Percentiles rank a stretch among this genome's conserved stretches.
Evolutionary conservation across 2,113 vertebrate genomes (phyloP).

Genomic region (human (Homo sapiens)): DNA sequence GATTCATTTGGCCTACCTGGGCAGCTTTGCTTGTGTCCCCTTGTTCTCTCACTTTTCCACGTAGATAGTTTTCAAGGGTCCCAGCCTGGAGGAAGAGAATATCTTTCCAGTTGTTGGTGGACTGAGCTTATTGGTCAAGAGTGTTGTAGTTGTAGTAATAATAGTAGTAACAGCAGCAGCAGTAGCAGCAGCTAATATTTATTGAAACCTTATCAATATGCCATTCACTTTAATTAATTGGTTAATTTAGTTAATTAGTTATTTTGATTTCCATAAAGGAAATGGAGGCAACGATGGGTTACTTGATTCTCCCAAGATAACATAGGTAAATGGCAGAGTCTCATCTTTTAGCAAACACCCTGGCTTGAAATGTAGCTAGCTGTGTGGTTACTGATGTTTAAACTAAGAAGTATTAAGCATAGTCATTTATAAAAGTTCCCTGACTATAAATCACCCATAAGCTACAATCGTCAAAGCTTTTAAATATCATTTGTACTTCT

Average conservation of each 20-base stretch:
- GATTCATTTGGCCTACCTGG: not conserved
- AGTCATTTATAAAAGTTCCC: not conserved
- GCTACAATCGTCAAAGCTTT: not conserved
- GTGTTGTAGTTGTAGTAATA: not conserved
- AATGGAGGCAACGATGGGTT: not conserved
- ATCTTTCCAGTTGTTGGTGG: not conserved
- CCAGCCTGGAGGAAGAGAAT: not conserved
- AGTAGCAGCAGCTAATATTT: not conserved
- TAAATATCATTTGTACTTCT: not conserved
- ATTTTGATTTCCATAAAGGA: not conserved
- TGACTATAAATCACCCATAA: not conserved
- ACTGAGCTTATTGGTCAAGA: not conserved
- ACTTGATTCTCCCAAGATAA: not conserved
- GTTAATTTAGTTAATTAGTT: not conserved
- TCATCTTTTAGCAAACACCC: not conserved
- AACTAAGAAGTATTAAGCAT: not conserved
- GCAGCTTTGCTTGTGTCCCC: not conserved
- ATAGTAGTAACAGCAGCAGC: no score
- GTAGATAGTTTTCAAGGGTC: not conserved
- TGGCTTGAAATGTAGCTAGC: not conserved
- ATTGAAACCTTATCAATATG: not conserved
- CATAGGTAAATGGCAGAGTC: not conserved
- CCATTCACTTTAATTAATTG: not conserved
- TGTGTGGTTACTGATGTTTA: not conserved
- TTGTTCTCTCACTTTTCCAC: not conserved